A percentile compares a stretch with the other conserved stretches of the same genome.
phyloP scores from a whole-genome alignment of 1,140 invertebrate species.

The Drosophila busckii region DNA sequence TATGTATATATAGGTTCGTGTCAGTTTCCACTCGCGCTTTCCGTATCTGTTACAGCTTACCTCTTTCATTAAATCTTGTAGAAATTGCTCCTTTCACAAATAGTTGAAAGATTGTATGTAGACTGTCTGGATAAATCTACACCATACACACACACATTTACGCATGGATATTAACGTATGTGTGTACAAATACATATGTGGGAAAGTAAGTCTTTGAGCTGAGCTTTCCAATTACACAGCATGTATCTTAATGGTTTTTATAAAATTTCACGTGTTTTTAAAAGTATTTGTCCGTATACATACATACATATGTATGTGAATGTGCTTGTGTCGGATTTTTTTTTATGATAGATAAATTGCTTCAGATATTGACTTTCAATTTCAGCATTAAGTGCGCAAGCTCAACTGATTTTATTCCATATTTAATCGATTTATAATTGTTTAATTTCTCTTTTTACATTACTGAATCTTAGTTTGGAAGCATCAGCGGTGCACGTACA shows the following conservation, averaged over 20 bases:
- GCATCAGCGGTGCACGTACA: no score
- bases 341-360: no score
- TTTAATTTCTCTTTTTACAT: conserved; percentile 46
- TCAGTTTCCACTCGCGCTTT: no score
- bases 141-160: conserved; percentile 2
- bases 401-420: conserved; percentile 32
- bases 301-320: conserved; percentile 4
- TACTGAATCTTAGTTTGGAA: conserved; percentile 32
- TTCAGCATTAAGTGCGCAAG: conserved; percentile 40
- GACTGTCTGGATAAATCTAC: conserved; percentile 27
- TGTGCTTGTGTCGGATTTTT: conserved; percentile 10
- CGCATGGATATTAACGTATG: conserved; percentile 4
- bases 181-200: no score
- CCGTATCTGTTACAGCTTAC: conserved; percentile 19
- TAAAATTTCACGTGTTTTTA: no score
- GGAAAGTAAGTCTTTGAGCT: conserved; percentile 11
- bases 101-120: conserved; percentile 33
- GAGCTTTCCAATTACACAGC: conserved; percentile 42
- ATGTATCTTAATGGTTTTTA: no score
- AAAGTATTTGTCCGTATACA: conserved; percentile 21
- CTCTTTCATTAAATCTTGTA: conserved; percentile 64
- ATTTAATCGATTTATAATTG: conserved; percentile 34
- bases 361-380: conserved; percentile 44
- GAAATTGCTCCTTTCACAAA: conserved; percentile 50
- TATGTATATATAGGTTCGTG: no score